phyloP scores from a whole-genome alignment of 1,140 invertebrate genomes.

The Drosophila melanogaster region DNA sequence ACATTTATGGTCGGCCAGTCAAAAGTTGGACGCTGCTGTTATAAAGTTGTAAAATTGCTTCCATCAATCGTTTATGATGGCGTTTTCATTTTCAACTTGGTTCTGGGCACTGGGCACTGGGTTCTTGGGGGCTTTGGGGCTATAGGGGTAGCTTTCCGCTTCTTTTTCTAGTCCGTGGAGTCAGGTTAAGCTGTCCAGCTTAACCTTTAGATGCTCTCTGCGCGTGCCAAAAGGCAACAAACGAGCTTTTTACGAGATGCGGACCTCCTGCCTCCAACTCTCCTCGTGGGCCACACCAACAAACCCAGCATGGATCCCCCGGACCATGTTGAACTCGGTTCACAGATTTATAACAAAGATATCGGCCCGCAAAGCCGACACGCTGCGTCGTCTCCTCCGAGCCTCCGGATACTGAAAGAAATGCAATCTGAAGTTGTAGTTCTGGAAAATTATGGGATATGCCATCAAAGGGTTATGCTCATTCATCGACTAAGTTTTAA shows the following conservation, averaged over 20 bases:
- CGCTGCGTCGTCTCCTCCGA: constrained; percentile 56
- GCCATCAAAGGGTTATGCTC: no score
- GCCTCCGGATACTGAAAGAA: constrained; percentile 15
- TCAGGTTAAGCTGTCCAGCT: constrained; percentile 71
- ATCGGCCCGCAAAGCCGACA: constrained; percentile 71
- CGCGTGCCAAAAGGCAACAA: constrained; percentile 81
- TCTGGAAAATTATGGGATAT: background rate
- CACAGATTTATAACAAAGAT: constrained; percentile 83
- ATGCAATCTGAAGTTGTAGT: background rate
- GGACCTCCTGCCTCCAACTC: constrained; percentile 41
- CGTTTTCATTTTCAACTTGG: constrained; percentile 29
- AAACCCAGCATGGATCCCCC: constrained; percentile 71
- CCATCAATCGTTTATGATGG: constrained; percentile 74
- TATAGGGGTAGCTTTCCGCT: constrained; percentile 37
- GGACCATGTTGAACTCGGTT: constrained; percentile 75
- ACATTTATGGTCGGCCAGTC: constrained; percentile 62
- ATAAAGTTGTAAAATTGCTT: constrained; percentile 71
- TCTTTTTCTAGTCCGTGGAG: constrained; percentile 24
- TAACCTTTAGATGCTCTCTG: constrained; percentile 74
- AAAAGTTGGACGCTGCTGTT: constrained; percentile 24
- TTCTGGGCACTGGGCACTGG: background rate
- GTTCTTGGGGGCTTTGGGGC: no score
- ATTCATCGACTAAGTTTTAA: no score
- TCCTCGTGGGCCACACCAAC: constrained; percentile 65
- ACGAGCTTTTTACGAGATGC: constrained; percentile 75